Evolutionary conservation across 2,888 invertebrate genomes (phyloP).

Genomic region (Drosophila neotestacea): DNA sequence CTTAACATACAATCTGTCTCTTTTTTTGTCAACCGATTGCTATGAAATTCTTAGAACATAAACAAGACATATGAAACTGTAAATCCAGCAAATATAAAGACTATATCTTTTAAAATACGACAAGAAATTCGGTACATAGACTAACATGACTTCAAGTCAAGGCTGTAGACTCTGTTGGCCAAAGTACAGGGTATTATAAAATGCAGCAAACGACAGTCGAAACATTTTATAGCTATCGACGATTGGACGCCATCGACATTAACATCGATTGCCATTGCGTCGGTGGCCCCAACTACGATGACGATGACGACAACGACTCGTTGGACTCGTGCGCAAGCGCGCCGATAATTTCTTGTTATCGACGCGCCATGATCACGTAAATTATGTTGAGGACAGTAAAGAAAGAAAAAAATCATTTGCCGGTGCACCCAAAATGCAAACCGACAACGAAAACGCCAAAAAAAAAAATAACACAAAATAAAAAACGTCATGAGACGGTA

Average conservation of each 20-base stretch:
- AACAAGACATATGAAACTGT: not conserved
- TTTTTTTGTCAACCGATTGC: not conserved
- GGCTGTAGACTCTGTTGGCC: no score
- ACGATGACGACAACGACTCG: constrained; percentile 11
- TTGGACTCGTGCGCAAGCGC: constrained; percentile 71
- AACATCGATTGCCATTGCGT: constrained; percentile 66
- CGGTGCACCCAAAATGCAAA: constrained; percentile 53
- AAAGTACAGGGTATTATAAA: constrained; percentile 43
- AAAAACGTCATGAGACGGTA: constrained; percentile 42
- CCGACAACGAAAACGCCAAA: constrained; percentile 45
- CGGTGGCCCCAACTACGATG: constrained; percentile 37
- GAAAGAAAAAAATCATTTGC: constrained; percentile 34
- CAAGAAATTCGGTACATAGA: no score
- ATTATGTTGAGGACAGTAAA: constrained; percentile 78
- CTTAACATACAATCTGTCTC: no score
- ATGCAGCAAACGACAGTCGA: constrained; percentile 43
- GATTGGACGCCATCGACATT: constrained; percentile 56
- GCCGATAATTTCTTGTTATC: constrained; percentile 82
- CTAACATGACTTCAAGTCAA: no score
- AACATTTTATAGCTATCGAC: constrained; percentile 58
- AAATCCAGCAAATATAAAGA: not conserved
- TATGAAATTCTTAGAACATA: not conserved
- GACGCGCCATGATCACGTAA: constrained; percentile 81
- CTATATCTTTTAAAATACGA: not conserved
- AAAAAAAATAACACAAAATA: constrained; percentile 18